Percentiles rank a stretch among this genome's conserved stretches.
phyloP scores from a whole-genome alignment of 2,888 invertebrate species.

The Tenthredo mesomela region DNA sequence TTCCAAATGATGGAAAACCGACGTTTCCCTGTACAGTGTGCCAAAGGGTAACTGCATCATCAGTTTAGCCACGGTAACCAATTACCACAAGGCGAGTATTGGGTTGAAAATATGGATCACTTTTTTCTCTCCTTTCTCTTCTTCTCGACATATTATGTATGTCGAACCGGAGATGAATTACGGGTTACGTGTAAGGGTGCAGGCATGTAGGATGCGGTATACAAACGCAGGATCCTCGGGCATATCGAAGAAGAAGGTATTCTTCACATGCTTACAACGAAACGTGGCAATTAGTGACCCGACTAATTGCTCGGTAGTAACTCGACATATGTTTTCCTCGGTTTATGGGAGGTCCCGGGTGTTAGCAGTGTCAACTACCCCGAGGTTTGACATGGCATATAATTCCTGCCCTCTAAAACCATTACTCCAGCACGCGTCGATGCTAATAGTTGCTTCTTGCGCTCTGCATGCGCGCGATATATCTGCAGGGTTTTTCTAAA shows the following conservation, averaged over 20 bases:
- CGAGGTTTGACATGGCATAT: background rate
- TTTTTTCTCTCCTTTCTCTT: background rate
- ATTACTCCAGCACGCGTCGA: conserved; percentile 53
- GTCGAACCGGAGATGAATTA: background rate
- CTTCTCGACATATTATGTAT: background rate
- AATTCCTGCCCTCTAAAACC: background rate
- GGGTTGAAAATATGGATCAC: background rate
- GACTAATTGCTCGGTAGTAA: conserved; percentile 40
- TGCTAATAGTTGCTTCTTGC: conserved; percentile 50
- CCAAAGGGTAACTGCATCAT: background rate
- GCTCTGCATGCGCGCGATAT: background rate
- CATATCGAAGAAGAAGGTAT: background rate
- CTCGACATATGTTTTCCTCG: conserved; percentile 20
- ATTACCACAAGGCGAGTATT: background rate
- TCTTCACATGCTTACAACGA: background rate
- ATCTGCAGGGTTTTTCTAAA: too few relatives aligned
- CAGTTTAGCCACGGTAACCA: conserved; percentile 1
- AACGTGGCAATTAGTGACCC: conserved; percentile 49
- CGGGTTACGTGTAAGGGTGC: background rate
- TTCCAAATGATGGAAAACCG: too few relatives aligned
- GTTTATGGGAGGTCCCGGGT: conserved; percentile 46
- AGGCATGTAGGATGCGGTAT: background rate
- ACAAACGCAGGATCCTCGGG: background rate
- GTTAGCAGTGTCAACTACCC: conserved; percentile 49
- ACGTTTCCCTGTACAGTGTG: too few relatives aligned